Evolutionary conservation across 2,888 invertebrate genomes (phyloP), one percentile per base, ranked within the genome.

Genomic region (Philopedon plagiatum): DNA sequence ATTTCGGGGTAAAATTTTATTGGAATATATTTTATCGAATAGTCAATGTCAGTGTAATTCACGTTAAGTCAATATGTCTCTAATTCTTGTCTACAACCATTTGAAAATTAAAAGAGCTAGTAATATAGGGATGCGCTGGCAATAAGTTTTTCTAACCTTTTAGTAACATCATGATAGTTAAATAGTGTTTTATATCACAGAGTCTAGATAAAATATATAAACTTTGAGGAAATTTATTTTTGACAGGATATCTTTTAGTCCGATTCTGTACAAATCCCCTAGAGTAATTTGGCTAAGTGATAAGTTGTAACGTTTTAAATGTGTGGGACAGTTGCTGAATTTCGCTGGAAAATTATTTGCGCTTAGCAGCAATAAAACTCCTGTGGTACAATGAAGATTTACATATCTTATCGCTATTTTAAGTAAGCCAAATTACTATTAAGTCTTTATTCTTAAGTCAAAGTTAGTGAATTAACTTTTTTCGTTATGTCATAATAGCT

Each of bases 221-320:
- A n/a, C n/a, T n/a, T n/a, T n/a, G n/a, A n/a, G n/a, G n/a, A n/a
- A n/a, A n/a, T 39, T 39, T 1, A 15, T 1, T 34, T n/a, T 34
- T n/a, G n/a, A 1, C 2, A 4, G 34, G 1, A 39, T 5, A 39
- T 23, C 8, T 57, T 15, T 18, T 21, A 54, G 56, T 19, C 13
- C 41, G 13, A 21, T 18, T 34, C 54, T 61, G 60, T 15, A 32
- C 19, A 64, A 71, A 60, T 57, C 46, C 71, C 64, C 71, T 11
- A 51, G 51, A 49, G 71, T 71, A 71, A 71, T 71, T 62, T 60
- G 49, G 51, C 71, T 65, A 65, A 71, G 71, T 71, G 71, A 71
- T 71, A 71, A 71, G 64, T 65, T 64, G 44, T 57, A 62, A 64
- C 49, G 64, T 64, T 70, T 70, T 56, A 63, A 69, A 62, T 69